Evolutionary conservation across 2,113 vertebrate genomes (phyloP).

Genomic region (Nematolebias whitei): DNA sequence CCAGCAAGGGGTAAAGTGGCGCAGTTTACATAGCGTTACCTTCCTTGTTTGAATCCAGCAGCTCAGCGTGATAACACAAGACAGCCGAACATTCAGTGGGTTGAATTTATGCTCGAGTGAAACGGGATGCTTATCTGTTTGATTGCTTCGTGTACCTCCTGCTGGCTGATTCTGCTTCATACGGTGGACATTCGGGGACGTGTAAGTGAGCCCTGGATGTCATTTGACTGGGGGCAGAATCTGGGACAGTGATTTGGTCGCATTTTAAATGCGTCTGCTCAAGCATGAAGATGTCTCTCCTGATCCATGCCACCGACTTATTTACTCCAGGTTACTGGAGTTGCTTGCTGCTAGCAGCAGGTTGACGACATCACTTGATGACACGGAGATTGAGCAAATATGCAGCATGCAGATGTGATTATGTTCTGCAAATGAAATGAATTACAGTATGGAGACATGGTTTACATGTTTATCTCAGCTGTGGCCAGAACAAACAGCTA

Average conservation of each 20-base stretch:
- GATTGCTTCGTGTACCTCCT: conserved; percentile 69
- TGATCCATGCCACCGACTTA: conserved; percentile 72
- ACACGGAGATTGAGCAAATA: conserved; percentile 46
- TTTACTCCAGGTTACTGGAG: conserved; percentile 68
- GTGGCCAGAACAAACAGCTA: conserved; percentile 1
- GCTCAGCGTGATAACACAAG: conserved; percentile 55
- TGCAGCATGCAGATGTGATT: conserved; percentile 57
- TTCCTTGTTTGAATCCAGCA: conserved; percentile 61
- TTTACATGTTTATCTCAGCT: conserved; percentile 31
- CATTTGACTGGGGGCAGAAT: conserved; percentile 74
- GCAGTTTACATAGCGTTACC: conserved; percentile 52
- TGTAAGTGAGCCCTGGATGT: conserved; percentile 74
- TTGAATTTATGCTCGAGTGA: conserved; percentile 67
- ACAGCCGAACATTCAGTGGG: conserved; percentile 41
- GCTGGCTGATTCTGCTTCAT: conserved; percentile 63
- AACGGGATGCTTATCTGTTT: conserved; percentile 76
- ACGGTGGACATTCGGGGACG: conserved; percentile 71
- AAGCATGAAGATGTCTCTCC: conserved; percentile 71
- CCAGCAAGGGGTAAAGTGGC: conserved; percentile 62
- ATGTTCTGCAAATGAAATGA: conserved; percentile 51
- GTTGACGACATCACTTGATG: conserved; percentile 56
- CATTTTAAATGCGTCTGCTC: conserved; percentile 77
- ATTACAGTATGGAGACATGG: conserved; percentile 52
- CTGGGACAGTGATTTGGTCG: conserved; percentile 75
- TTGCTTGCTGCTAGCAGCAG: conserved; percentile 53